A percentile compares a stretch with the other conserved stretches of the same genome.
Evolutionary conservation across 1,140 invertebrate species (phyloP).

Genomic region (Megathymus violae): DNA sequence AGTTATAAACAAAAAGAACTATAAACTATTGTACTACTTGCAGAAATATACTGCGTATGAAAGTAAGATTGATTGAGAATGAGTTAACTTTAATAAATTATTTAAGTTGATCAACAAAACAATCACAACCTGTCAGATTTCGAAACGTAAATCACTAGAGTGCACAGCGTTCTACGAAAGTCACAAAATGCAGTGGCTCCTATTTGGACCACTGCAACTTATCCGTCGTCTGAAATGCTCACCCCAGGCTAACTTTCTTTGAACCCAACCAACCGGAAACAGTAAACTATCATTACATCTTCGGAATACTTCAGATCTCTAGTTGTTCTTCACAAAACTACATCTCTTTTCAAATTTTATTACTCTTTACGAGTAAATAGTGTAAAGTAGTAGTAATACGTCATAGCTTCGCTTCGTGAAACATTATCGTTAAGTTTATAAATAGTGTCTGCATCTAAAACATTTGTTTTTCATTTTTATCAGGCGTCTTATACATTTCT

Average conservation of each 20-base stretch:
- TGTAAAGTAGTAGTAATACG: no score
- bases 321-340: background rate
- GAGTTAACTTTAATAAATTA: no score
- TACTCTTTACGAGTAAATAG: background rate
- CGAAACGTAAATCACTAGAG: background rate
- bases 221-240: conserved; percentile 12
- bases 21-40: no score
- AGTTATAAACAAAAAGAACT: no score
- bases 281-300: conserved; percentile 20
- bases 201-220: conserved; percentile 12
- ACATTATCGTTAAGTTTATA: no score
- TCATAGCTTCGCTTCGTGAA: no score
- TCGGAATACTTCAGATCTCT: conserved; percentile 1
- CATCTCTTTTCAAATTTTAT: background rate
- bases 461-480: no score
- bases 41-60: no score
- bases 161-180: background rate
- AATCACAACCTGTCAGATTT: background rate
- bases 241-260: conserved; percentile 16
- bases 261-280: conserved; percentile 3
- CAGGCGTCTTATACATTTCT: no score
- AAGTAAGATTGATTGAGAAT: no score
- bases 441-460: no score
- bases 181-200: conserved; percentile 10
- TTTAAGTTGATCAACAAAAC: background rate